These are phyloP conservation scores for Palythoa caribaeorum DNA, from an alignment of 92 coral and sea anemone genomes.

Conservation along the genomic window DNA sequence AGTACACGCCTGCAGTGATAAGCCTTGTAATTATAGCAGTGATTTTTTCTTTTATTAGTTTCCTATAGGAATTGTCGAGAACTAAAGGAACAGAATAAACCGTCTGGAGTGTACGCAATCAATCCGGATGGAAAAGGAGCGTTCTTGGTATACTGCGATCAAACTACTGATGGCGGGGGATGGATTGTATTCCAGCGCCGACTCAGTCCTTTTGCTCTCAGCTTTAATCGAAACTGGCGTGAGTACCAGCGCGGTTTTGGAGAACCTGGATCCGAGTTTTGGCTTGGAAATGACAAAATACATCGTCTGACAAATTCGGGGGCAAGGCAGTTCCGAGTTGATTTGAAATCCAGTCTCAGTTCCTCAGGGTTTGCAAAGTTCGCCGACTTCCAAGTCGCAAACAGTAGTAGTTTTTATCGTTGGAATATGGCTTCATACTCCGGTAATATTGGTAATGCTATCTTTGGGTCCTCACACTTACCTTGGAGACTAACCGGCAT, in stretches of 20 bases:
- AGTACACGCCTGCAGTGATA: too few relatives aligned
- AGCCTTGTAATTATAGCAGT: too few relatives aligned
- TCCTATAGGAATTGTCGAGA: not conserved
- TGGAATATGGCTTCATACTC: not conserved
- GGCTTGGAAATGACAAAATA: slow-evolving; percentile 8
- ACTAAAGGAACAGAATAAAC: not conserved
- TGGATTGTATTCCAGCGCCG: slow-evolving; percentile 5
- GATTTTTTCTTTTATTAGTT: not conserved
- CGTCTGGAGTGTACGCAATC: not conserved
- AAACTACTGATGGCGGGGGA: not conserved
- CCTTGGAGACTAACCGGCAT: not conserved
- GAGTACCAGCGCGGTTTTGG: not conserved
- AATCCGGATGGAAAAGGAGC: not conserved
- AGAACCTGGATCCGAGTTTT: not conserved
- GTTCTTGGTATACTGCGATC: not conserved
- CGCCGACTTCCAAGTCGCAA: not conserved
- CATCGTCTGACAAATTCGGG: not conserved
- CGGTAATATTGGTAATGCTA: not conserved
- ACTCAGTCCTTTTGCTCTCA: not conserved
- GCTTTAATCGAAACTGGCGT: not conserved
- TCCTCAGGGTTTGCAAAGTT: not conserved
- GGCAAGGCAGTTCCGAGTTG: not conserved
- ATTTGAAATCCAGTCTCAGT: not conserved
- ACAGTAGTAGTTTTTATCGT: not conserved
- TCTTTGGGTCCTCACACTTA: not conserved